phyloP scores from a whole-genome alignment of 2,888 invertebrate genomes.

The Lathronympha strigana region DNA sequence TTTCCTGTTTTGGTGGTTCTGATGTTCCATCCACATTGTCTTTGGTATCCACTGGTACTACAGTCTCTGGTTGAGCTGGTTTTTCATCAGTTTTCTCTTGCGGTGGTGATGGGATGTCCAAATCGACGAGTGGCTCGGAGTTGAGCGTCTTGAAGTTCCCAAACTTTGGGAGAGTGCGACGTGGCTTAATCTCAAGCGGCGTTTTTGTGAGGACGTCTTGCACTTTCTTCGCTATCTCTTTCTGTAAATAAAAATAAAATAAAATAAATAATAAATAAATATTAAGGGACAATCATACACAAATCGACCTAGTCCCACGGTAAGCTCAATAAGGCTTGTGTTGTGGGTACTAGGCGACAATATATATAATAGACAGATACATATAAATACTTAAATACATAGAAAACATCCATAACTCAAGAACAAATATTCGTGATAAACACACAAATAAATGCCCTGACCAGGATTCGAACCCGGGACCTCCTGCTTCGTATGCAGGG shows the following conservation, averaged over 20 bases:
- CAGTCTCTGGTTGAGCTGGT: not conserved
- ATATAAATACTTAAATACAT: too few relatives aligned
- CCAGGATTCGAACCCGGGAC: too few relatives aligned
- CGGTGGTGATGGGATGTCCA: constrained; percentile 46
- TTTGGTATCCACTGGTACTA: not conserved
- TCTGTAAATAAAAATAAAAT: constrained; percentile 70
- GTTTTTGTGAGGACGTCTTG: constrained; percentile 88
- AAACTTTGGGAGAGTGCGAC: constrained; percentile 66
- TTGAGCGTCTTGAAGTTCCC: constrained; percentile 61
- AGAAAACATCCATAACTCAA: too few relatives aligned
- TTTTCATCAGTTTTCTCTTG: not conserved
- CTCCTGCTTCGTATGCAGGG: too few relatives aligned
- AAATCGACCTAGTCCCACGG: too few relatives aligned
- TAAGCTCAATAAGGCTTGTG: too few relatives aligned
- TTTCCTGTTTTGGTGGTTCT: constrained; percentile 37
- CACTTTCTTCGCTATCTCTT: constrained; percentile 89
- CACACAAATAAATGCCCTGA: too few relatives aligned
- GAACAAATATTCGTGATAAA: too few relatives aligned
- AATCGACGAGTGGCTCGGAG: constrained; percentile 63
- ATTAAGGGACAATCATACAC: not conserved
- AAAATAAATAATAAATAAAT: constrained; percentile 14
- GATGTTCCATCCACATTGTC: constrained; percentile 23
- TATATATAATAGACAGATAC: too few relatives aligned
- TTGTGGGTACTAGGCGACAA: too few relatives aligned
- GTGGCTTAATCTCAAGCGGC: constrained; percentile 85